Evolutionary conservation across 1,140 invertebrate species (phyloP).

Genomic region (Mercenaria mercenaria): DNA sequence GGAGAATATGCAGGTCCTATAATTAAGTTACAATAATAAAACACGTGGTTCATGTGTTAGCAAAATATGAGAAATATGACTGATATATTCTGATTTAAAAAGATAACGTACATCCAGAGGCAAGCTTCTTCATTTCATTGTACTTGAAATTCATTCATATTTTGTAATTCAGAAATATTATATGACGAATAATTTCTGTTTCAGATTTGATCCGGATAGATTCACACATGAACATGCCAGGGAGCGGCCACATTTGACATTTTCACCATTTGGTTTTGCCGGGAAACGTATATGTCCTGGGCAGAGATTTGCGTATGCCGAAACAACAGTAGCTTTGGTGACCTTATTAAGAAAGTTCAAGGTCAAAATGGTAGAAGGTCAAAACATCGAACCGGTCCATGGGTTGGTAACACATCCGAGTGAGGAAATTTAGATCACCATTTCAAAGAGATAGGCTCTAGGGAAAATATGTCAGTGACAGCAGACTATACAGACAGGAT

Average conservation of each 20-base stretch:
- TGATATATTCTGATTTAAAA: too few relatives aligned
- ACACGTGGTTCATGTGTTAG: too few relatives aligned
- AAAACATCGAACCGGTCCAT: constrained; percentile 77
- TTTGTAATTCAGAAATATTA: too few relatives aligned
- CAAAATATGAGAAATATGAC: too few relatives aligned
- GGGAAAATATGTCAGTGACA: too few relatives aligned
- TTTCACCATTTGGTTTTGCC: constrained; percentile 84
- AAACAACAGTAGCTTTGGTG: constrained; percentile 72
- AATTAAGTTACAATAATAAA: too few relatives aligned
- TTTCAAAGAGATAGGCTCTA: constrained; percentile 66
- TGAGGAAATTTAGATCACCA: constrained; percentile 84
- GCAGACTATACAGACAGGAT: too few relatives aligned
- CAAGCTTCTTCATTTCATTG: too few relatives aligned
- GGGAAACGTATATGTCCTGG: constrained; percentile 83
- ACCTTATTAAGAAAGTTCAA: constrained; percentile 74
- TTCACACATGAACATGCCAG: constrained; percentile 75
- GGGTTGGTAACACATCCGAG: constrained; percentile 81
- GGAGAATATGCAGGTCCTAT: too few relatives aligned
- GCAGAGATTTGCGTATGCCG: constrained; percentile 73
- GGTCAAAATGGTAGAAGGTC: constrained; percentile 78
- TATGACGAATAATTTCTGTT: neutral
- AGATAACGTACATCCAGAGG: too few relatives aligned
- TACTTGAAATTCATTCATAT: too few relatives aligned
- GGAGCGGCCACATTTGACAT: constrained; percentile 70
- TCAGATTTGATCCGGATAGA: constrained; percentile 84